Conservation (phyloP, 2,113 vertebrate species). For the Todiramphus saurophagus region DNA sequence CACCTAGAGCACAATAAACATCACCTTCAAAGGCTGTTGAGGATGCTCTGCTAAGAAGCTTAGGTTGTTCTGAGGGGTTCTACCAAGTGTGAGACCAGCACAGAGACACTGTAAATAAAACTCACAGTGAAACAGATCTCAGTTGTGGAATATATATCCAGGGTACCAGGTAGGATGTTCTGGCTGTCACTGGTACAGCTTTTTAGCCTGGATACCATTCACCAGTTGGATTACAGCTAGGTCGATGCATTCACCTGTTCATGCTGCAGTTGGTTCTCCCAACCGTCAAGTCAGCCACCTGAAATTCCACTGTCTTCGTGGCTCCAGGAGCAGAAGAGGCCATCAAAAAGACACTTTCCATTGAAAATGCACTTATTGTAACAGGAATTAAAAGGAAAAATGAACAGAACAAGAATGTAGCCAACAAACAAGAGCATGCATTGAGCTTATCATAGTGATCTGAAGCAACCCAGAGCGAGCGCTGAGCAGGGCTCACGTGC, state of each 20-base stretch:
- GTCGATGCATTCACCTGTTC: neutral
- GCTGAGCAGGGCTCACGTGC: neutral
- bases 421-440: neutral
- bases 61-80: neutral
- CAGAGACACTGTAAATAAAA: neutral
- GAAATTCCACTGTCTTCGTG: neutral
- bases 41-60: neutral
- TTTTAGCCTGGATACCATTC: neutral
- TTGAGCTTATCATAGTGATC: neutral
- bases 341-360: neutral
- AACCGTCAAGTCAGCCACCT: neutral
- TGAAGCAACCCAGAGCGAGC: fast-evolving
- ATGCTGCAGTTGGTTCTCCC: neutral
- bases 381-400: neutral
- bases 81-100: neutral
- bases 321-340: neutral
- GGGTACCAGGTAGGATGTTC: neutral
- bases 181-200: neutral
- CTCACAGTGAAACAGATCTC: neutral
- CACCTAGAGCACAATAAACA: neutral
- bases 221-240: neutral
- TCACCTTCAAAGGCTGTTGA: neutral
- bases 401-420: neutral
- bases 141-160: neutral
- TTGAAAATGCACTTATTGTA: neutral